These are phyloP conservation scores for Oophaga sylvatica DNA, from an alignment of 2,797 vertebrate genomes.

Conservation along the genomic window DNA sequence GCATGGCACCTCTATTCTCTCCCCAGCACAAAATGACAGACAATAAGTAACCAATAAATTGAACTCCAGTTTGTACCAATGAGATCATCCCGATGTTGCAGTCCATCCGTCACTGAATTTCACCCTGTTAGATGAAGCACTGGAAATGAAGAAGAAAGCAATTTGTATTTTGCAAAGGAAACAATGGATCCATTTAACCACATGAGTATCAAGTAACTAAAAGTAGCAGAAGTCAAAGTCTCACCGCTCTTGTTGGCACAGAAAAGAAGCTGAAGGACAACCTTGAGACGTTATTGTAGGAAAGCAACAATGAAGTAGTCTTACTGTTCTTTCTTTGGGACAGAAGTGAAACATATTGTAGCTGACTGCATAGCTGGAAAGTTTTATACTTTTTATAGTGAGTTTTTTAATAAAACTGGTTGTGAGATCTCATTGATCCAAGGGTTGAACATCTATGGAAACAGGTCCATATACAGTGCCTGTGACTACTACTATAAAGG, in stretches of 20 bases:
- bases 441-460: not conserved
- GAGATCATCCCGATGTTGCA: no score
- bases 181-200: not conserved
- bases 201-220: no score
- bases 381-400: not conserved
- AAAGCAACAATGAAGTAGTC: not conserved
- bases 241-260: not conserved
- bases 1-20: no score
- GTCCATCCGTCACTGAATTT: not conserved
- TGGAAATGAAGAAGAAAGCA: not conserved
- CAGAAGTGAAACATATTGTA: not conserved
- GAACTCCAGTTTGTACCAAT: no score
- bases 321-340: not conserved
- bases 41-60: no score
- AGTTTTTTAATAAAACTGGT: not conserved
- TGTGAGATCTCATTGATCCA: not conserved
- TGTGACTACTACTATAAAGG: no score
- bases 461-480: no score
- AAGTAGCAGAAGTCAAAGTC: not conserved
- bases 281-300: not conserved
- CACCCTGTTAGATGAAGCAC: not conserved
- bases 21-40: no score
- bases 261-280: not conserved
- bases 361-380: not conserved
- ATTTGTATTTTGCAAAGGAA: not conserved